Percentiles rank a stretch among this genome's conserved stretches.
Conservation (phyloP, 2,113 vertebrate genomes). For the Gobiocypris rarus region DNA sequence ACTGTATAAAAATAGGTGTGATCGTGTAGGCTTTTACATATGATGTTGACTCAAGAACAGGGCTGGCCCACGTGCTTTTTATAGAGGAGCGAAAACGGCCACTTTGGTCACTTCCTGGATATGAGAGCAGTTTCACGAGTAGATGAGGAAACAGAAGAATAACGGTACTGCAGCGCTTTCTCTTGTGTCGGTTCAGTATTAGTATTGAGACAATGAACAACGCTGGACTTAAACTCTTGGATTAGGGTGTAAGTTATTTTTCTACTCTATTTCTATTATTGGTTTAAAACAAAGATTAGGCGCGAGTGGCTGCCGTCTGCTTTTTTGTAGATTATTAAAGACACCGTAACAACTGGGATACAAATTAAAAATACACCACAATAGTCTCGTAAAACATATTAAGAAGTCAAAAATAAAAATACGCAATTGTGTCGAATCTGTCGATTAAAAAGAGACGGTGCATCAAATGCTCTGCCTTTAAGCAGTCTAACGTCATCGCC, state of each 20-base stretch:
- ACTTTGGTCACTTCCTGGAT: conserved; percentile 50
- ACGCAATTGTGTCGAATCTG: background rate
- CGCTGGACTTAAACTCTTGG: conserved; percentile 13
- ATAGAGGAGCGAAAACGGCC: conserved; percentile 16
- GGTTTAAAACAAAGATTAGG: background rate
- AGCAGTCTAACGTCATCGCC: background rate
- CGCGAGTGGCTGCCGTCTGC: background rate
- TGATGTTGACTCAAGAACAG: background rate
- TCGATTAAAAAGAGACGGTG: background rate
- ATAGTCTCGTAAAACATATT: background rate
- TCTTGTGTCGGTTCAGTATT: background rate
- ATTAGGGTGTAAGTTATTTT: conserved; percentile 8
- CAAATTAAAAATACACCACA: background rate
- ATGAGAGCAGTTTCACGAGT: conserved; percentile 34
- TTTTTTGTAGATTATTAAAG: background rate
- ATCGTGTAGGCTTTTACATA: too few species aligned
- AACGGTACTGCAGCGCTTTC: conserved; percentile 13
- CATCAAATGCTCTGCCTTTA: background rate
- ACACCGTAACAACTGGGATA: background rate
- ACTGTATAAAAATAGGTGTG: too few species aligned
- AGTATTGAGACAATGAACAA: background rate
- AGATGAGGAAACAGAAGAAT: conserved; percentile 34
- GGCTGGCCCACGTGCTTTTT: conserved; percentile 17
- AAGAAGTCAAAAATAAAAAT: background rate
- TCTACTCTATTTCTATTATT: background rate